Evolutionary conservation across 35 echinoderm and acorn worm species (phyloP).

Genomic region (Stichopus chloronotus): DNA sequence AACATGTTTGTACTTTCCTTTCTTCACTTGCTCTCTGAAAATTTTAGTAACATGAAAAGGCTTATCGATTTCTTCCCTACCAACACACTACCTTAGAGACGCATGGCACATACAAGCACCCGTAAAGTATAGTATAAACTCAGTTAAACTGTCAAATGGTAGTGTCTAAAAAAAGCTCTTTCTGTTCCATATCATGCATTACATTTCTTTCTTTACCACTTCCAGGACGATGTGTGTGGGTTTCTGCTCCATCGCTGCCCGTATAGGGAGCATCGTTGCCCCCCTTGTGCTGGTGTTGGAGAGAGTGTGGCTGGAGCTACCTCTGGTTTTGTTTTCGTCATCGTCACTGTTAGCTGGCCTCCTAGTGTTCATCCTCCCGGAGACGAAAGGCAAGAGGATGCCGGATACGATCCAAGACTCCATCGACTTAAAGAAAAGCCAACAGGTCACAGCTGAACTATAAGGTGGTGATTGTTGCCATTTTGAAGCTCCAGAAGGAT

Average conservation of each 20-base stretch:
- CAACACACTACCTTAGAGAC: too few species aligned
- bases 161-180: background rate
- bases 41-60: too few species aligned
- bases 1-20: too few species aligned
- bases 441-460: background rate
- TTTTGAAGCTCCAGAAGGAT: too few species aligned
- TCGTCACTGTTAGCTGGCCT: conserved; percentile 50
- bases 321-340: conserved; percentile 51
- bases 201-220: background rate
- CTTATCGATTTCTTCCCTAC: background rate
- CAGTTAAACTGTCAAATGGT: background rate
- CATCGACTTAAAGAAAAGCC: conserved; percentile 14
- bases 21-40: too few species aligned
- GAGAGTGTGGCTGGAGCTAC: conserved; percentile 4
- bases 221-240: conserved; percentile 57
- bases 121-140: too few species aligned
- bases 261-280: conserved; percentile 59
- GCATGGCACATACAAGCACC: too few species aligned
- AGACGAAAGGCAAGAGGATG: conserved; percentile 57
- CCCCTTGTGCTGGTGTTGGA: conserved; percentile 58
- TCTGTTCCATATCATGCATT: too few species aligned
- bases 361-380: conserved; percentile 60
- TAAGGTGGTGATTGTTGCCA: too few species aligned
- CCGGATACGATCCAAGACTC: conserved; percentile 67
- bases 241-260: conserved; percentile 56